Evolutionary conservation across 1,140 invertebrate species (phyloP).

Genomic region (Leptinotarsa defecta): DNA sequence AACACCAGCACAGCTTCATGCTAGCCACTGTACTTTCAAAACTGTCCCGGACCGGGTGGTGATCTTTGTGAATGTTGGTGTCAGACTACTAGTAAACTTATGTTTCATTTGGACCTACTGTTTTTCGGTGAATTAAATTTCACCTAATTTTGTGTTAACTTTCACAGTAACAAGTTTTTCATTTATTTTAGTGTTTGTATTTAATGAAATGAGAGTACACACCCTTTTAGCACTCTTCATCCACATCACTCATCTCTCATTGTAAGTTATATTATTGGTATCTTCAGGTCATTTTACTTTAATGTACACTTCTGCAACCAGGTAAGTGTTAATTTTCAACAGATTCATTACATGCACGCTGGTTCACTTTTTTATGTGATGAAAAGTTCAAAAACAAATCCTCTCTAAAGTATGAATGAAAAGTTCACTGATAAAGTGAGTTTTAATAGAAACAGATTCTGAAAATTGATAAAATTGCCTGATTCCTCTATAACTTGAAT

Average conservation of each 20-base stretch:
- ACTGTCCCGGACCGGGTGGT: constrained; percentile 24
- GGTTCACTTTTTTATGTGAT: no score
- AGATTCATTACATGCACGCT: no score
- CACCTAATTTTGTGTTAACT: constrained; percentile 28
- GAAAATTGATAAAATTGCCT: no score
- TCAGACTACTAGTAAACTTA: constrained; percentile 14
- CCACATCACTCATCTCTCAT: constrained; percentile 24
- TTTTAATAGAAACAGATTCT: no score
- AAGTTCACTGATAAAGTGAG: no score
- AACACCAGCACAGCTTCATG: constrained; percentile 7
- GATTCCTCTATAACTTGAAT: no score
- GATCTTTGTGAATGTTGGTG: constrained; percentile 30
- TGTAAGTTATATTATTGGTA: constrained; percentile 18
- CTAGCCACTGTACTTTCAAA: constrained; percentile 19
- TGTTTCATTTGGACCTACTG: constrained; percentile 23
- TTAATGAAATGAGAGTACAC: constrained; percentile 28
- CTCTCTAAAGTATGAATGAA: no score
- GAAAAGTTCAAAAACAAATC: no score
- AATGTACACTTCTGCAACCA: constrained; percentile 3
- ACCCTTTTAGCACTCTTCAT: constrained; percentile 30
- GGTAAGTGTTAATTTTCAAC: background rate
- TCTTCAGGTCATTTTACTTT: background rate
- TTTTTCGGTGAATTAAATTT: constrained; percentile 30
- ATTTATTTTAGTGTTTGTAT: constrained; percentile 17
- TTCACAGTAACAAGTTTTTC: constrained; percentile 7